Conservation (phyloP, 1,140 invertebrate genomes). For the Diploscapter pachys region DNA sequence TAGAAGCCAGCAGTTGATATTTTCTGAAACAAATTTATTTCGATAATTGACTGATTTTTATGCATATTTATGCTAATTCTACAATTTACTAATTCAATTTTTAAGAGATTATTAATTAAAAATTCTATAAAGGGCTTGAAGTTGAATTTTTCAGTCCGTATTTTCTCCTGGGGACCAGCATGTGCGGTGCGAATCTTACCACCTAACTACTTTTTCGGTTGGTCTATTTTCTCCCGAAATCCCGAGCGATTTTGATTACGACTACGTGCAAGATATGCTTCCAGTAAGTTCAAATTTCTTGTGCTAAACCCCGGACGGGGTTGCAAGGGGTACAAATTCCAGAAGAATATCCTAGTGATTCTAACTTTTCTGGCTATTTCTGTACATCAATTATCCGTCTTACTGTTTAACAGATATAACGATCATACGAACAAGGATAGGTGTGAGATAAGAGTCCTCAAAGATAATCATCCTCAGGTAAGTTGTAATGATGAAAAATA, state of each 20-base stretch:
- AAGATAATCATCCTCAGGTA: neutral
- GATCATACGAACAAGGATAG: too few species aligned
- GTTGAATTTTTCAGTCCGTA: too few species aligned
- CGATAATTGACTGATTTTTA: too few species aligned
- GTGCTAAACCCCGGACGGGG: conserved; percentile 1
- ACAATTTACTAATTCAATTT: too few species aligned
- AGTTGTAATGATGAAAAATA: conserved; percentile 18
- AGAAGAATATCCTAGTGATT: neutral
- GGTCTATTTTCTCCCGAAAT: conserved; percentile 35
- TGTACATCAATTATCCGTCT: conserved; percentile 4
- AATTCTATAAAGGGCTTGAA: too few species aligned
- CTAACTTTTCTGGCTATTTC: conserved; percentile 5
- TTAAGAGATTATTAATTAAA: too few species aligned
- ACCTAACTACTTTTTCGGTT: conserved; percentile 36
- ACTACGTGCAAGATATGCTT: conserved; percentile 13
- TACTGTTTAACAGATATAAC: too few species aligned
- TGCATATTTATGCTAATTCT: too few species aligned
- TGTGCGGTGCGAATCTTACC: conserved; percentile 21
- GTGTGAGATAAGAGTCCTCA: too few species aligned
- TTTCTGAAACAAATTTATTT: too few species aligned
- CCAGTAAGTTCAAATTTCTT: conserved; percentile 5
- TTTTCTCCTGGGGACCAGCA: conserved; percentile 6
- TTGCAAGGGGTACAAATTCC: conserved; percentile 9
- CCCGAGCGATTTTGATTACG: conserved; percentile 28
- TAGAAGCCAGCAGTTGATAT: too few species aligned